Conservation (phyloP, 2,113 vertebrate genomes). For the Trematomus loennbergii region DNA sequence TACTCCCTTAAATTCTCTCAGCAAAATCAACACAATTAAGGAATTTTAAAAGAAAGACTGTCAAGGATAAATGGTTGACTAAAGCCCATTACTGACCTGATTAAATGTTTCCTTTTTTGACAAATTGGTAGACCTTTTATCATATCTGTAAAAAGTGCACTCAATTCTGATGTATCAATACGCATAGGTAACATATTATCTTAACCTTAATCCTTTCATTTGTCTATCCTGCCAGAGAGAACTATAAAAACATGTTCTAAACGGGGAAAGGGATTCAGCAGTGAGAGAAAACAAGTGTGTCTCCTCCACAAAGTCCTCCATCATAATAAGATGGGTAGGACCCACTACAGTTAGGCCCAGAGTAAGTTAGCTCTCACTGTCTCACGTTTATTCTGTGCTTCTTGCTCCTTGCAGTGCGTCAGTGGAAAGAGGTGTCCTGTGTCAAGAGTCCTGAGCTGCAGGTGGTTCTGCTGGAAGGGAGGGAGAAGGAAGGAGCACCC, state of each 20-base stretch:
- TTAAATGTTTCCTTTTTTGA: too few species aligned
- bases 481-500: conserved; percentile 83
- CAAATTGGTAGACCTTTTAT: too few species aligned
- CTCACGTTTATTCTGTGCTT: neutral
- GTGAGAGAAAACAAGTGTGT: neutral
- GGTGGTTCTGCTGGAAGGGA: conserved; percentile 88
- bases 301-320: too few species aligned
- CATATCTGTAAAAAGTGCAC: neutral
- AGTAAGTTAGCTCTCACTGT: neutral
- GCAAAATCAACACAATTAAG: too few species aligned
- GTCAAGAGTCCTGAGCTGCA: conserved; percentile 86
- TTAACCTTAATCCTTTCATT: neutral
- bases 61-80: neutral
- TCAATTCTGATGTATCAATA: neutral
- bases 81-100: neutral
- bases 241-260: neutral
- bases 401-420: conserved; percentile 79
- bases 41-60: too few species aligned
- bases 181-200: neutral
- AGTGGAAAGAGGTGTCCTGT: conserved; percentile 90
- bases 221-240: neutral
- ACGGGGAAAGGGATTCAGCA: neutral
- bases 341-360: neutral
- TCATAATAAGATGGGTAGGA: neutral
- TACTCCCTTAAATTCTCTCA: too few species aligned